Percentiles rank a stretch among this genome's conserved stretches.
Evolutionary conservation across 1,140 invertebrate genomes (phyloP).

Genomic region (Oppia nitens): DNA sequence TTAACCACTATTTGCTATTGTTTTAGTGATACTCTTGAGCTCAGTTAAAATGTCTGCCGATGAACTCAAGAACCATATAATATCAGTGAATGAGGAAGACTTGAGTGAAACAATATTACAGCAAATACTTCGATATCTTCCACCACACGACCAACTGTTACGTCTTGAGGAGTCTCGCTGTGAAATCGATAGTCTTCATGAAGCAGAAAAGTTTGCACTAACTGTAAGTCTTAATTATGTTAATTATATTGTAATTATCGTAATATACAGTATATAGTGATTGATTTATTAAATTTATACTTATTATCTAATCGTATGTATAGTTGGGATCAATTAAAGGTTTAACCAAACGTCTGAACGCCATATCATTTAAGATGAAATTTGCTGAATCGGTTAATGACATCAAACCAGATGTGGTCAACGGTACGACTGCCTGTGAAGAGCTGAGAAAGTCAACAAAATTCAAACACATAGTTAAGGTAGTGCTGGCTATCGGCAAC

Average conservation of each 20-base stretch:
- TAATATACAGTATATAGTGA: not conserved
- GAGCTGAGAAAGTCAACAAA: slow-evolving; percentile 77
- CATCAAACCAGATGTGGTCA: slow-evolving; percentile 86
- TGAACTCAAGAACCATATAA: slow-evolving; percentile 61
- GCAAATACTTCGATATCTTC: slow-evolving; percentile 52
- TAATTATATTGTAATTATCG: not conserved
- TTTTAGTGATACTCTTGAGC: slow-evolving; percentile 57
- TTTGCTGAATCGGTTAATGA: slow-evolving; percentile 67
- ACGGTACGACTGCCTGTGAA: slow-evolving; percentile 83
- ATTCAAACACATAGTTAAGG: slow-evolving; percentile 71
- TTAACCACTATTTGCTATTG: slow-evolving; percentile 8
- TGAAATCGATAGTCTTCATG: slow-evolving; percentile 60
- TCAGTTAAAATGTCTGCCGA: slow-evolving; percentile 72
- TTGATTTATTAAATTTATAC: not conserved
- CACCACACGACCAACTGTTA: slow-evolving; percentile 68
- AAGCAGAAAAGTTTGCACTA: slow-evolving; percentile 84
- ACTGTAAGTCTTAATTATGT: slow-evolving; percentile 44
- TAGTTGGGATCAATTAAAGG: slow-evolving; percentile 65
- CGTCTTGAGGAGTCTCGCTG: slow-evolving; percentile 59
- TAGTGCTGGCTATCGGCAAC: slow-evolving; percentile 50
- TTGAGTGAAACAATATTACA: slow-evolving; percentile 40
- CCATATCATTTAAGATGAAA: slow-evolving; percentile 72
- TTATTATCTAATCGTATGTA: slow-evolving; percentile 10
- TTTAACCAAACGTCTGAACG: slow-evolving; percentile 64
- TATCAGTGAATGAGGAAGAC: slow-evolving; percentile 67